A percentile compares a stretch with the other conserved stretches of the same genome.
phyloP scores from a whole-genome alignment of 2,888 invertebrate species.

The Ptilodon capucinus region DNA sequence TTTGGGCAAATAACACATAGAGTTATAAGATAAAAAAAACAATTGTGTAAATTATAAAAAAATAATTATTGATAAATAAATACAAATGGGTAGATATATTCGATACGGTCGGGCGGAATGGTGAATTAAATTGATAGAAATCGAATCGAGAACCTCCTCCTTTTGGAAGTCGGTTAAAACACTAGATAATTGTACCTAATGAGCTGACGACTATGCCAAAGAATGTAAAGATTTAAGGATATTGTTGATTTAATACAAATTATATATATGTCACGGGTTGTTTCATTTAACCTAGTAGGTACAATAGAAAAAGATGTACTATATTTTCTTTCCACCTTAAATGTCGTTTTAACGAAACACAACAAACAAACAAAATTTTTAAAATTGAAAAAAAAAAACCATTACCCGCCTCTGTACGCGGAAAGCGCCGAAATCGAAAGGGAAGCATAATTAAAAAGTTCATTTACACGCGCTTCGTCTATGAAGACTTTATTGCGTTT shows the following conservation, averaged over 20 bases:
- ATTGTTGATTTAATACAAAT: constrained; percentile 83
- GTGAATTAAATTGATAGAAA: constrained; percentile 70
- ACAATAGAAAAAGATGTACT: too few species aligned
- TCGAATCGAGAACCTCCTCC: too few species aligned
- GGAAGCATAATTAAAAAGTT: constrained; percentile 59
- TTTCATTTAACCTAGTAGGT: constrained; percentile 39
- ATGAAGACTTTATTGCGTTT: constrained; percentile 38
- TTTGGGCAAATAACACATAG: constrained; percentile 72
- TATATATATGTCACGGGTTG: constrained; percentile 68
- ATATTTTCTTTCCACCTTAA: not conserved
- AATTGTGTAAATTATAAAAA: constrained; percentile 44
- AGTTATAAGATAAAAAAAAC: constrained; percentile 20
- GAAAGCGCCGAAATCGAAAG: constrained; percentile 30
- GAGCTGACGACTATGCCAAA: constrained; percentile 78
- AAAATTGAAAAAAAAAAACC: constrained; percentile 5
- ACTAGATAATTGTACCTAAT: constrained; percentile 46
- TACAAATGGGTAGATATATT: constrained; percentile 62
- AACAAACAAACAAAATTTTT: not conserved
- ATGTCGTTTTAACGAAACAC: not conserved
- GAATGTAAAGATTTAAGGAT: constrained; percentile 78
- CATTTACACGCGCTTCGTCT: constrained; percentile 36
- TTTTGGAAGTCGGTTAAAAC: too few species aligned
- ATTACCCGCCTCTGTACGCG: constrained; percentile 14
- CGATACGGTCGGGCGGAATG: constrained; percentile 55
- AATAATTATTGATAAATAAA: constrained; percentile 15